Conservation (phyloP, 2,888 invertebrate genomes). For the Hybos culiciformis region DNA sequence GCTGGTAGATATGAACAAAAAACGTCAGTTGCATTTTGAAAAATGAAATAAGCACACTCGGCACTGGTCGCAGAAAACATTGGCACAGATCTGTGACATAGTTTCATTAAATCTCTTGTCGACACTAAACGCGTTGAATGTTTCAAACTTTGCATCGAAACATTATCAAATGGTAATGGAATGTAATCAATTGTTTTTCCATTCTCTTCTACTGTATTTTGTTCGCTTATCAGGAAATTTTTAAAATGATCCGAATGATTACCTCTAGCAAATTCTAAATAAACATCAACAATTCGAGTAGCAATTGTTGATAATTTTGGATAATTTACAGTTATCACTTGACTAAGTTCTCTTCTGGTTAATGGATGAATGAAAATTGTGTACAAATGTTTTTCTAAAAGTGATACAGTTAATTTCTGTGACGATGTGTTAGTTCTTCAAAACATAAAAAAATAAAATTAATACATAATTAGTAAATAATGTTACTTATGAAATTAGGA, state of each 20-base stretch:
- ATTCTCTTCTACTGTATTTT: constrained; percentile 31
- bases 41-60: constrained; percentile 37
- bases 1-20: constrained; percentile 69
- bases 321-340: constrained; percentile 55
- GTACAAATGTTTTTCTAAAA: constrained; percentile 70
- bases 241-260: constrained; percentile 38
- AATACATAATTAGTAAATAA: background rate
- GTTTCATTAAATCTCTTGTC: constrained; percentile 81
- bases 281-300: constrained; percentile 67
- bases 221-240: constrained; percentile 11
- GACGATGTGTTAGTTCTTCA: constrained; percentile 32
- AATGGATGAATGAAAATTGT: constrained; percentile 71
- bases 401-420: constrained; percentile 47
- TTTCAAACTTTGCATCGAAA: constrained; percentile 18
- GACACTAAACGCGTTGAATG: constrained; percentile 52
- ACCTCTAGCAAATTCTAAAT: constrained; percentile 63
- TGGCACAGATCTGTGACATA: constrained; percentile 65
- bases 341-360: constrained; percentile 56
- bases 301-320: constrained; percentile 58
- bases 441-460: constrained; percentile 7
- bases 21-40: constrained; percentile 83
- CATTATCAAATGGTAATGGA: constrained; percentile 26
- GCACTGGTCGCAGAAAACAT: constrained; percentile 58
- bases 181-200: constrained; percentile 24
- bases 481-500: background rate